Evolutionary conservation across 1,140 invertebrate species (phyloP).

Genomic region (Drosophila orosa): DNA sequence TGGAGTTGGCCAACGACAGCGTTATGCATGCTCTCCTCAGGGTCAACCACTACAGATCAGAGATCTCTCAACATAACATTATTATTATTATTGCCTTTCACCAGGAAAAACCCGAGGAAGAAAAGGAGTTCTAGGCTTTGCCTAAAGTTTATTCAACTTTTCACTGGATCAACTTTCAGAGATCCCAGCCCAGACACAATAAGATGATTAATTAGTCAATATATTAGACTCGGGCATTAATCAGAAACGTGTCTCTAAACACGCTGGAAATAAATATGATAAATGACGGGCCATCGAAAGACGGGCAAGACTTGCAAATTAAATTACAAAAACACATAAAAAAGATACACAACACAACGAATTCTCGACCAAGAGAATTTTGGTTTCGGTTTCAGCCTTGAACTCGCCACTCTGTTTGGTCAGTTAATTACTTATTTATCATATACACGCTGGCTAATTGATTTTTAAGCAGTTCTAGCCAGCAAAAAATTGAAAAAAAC

Average conservation of each 20-base stretch:
- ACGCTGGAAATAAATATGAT: constrained; percentile 55
- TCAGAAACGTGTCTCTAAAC: constrained; percentile 51
- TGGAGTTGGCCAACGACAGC: constrained; percentile 39
- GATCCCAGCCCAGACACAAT: constrained; percentile 39
- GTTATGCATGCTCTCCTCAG: constrained; percentile 42
- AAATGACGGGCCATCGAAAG: constrained; percentile 61
- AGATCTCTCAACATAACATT: not conserved
- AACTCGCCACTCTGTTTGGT: constrained; percentile 55
- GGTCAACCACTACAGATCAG: constrained; percentile 29
- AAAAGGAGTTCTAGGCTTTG: constrained; percentile 34
- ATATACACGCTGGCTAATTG: constrained; percentile 57
- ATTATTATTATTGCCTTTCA: constrained; percentile 27
- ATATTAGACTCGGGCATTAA: constrained; percentile 46
- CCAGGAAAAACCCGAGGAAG: constrained; percentile 40
- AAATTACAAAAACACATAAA: constrained; percentile 66
- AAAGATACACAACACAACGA: constrained; percentile 18
- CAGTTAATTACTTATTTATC: constrained; percentile 73
- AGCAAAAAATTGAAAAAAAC: constrained; percentile 10
- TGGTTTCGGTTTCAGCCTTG: constrained; percentile 59
- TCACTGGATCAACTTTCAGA: constrained; percentile 27
- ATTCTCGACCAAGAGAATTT: constrained; percentile 22
- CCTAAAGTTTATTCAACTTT: constrained; percentile 72
- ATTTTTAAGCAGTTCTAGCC: constrained; percentile 67
- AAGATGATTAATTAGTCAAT: constrained; percentile 63
- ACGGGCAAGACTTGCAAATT: constrained; percentile 60